Evolutionary conservation across 1,140 invertebrate genomes (phyloP).

Genomic region (Theocolax elegans): DNA sequence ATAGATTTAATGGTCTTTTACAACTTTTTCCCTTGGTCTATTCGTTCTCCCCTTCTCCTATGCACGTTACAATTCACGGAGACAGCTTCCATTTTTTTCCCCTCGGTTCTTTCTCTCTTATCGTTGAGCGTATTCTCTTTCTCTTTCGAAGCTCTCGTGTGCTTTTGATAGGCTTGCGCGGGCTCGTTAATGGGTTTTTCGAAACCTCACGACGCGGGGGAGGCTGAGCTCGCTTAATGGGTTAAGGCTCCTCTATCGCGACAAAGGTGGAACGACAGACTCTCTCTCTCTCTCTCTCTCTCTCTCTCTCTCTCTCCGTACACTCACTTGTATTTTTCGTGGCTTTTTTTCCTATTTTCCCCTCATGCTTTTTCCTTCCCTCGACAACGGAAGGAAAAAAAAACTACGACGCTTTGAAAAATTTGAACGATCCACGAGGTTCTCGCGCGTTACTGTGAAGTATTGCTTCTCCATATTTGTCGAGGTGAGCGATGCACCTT

Average conservation of each 20-base stretch:
- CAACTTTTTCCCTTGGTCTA: conserved; percentile 8
- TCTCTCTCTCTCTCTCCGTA: too few species aligned
- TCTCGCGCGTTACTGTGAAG: too few species aligned
- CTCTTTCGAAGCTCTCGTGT: conserved; percentile 41
- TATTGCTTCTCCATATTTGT: neutral
- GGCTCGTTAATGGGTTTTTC: conserved; percentile 56
- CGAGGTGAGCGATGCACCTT: neutral
- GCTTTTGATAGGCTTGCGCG: conserved; percentile 50
- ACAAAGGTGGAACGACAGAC: neutral
- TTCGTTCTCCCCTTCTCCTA: too few species aligned
- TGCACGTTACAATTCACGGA: too few species aligned
- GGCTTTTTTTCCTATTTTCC: too few species aligned
- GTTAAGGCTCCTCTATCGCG: neutral
- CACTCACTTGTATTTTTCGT: too few species aligned
- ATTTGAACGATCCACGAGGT: neutral
- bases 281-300: too few species aligned
- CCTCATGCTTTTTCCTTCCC: neutral
- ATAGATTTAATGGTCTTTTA: conserved; percentile 13
- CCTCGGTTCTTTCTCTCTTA: neutral
- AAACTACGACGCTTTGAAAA: neutral
- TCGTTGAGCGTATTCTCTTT: neutral
- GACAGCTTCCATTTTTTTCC: conserved; percentile 4
- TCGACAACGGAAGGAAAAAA: neutral
- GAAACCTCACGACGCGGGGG: conserved; percentile 42
- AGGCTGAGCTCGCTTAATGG: conserved; percentile 17